Evolutionary conservation across 2,888 invertebrate genomes (phyloP).

Genomic region (Dilophus febrilis): DNA sequence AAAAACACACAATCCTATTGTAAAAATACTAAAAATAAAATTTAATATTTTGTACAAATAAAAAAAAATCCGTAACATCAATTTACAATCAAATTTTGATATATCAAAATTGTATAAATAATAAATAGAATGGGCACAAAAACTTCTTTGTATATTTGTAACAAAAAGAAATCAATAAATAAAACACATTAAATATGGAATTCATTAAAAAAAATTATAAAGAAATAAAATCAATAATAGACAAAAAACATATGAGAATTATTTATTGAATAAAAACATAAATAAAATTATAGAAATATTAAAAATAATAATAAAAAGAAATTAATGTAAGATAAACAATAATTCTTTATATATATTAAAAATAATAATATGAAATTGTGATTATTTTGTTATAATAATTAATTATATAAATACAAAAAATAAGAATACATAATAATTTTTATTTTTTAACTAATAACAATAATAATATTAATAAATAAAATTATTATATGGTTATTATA

Average conservation of each 20-base stretch:
- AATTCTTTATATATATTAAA: slow-evolving; percentile 4
- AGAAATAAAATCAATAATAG: background rate
- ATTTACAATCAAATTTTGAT: no score
- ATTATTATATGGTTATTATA: no score
- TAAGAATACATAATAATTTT: no score
- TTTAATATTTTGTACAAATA: no score
- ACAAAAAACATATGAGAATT: slow-evolving; percentile 7
- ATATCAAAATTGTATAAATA: no score
- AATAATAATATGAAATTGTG: slow-evolving; percentile 13
- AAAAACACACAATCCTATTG: no score
- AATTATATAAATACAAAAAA: no score
- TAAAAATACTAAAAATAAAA: no score
- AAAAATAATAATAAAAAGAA: slow-evolving; percentile 1
- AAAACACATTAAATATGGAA: background rate
- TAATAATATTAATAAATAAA: slow-evolving; percentile 4
- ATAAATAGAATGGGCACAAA: slow-evolving; percentile 7
- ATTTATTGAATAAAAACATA: slow-evolving; percentile 5
- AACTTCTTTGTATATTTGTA: slow-evolving; percentile 11
- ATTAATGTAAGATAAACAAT: slow-evolving; percentile 9
- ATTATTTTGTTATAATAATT: slow-evolving; percentile 17
- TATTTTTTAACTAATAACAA: no score
- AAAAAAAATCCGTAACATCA: no score
- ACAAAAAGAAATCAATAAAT: slow-evolving; percentile 6
- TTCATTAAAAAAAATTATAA: background rate
- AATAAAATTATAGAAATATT: slow-evolving; percentile 5